Conservation (phyloP, 2,888 invertebrate species). For the Antheraea yamamai region DNA sequence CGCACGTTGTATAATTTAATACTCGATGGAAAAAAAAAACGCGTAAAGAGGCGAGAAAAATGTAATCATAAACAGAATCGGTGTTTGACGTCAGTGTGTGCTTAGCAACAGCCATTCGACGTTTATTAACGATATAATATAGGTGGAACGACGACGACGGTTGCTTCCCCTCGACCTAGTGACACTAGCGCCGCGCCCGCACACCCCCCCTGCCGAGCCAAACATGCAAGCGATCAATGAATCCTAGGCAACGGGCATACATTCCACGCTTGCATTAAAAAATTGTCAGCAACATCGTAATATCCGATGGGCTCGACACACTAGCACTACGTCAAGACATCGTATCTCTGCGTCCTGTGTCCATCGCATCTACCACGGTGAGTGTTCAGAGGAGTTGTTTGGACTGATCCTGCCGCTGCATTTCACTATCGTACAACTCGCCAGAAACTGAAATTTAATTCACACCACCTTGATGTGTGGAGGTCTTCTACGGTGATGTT, state of each 20-base stretch:
- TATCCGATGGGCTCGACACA: no score
- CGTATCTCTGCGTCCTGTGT: no score
- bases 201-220: constrained; percentile 34
- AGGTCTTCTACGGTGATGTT: no score
- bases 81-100: constrained; percentile 41
- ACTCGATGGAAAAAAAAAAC: constrained; percentile 32
- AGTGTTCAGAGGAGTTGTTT: no score
- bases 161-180: constrained; percentile 62
- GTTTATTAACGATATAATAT: constrained; percentile 9
- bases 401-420: no score
- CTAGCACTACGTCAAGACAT: no score
- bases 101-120: constrained; percentile 34
- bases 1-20: constrained; percentile 46
- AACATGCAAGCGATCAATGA: constrained; percentile 67
- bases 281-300: no score
- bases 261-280: constrained; percentile 51
- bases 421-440: no score
- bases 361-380: no score
- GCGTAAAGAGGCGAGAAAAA: constrained; percentile 41
- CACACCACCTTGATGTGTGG: no score
- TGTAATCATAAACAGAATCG: constrained; percentile 44
- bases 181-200: constrained; percentile 48
- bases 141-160: not conserved
- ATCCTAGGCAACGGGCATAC: constrained; percentile 47
- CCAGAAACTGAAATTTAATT: no score